A percentile compares a stretch with the other conserved stretches of the same genome.
These are phyloP conservation scores for Orthosia incerta DNA, from an alignment of 2,888 invertebrate genomes.

Conservation along the genomic window DNA sequence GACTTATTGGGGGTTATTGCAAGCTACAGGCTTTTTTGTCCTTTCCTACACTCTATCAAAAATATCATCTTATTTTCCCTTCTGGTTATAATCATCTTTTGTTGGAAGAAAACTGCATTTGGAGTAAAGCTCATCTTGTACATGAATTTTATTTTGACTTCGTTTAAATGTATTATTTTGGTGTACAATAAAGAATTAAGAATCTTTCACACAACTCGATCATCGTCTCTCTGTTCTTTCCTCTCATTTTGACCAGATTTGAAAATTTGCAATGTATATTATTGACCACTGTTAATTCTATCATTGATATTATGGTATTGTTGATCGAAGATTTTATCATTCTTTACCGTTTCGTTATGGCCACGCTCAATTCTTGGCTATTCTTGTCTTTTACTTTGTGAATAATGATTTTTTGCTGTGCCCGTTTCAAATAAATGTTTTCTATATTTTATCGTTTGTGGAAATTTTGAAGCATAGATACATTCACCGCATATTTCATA, in stretches of 20 bases:
- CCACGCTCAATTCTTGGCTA: not conserved
- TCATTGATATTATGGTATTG: not conserved
- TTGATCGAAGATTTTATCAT: not conserved
- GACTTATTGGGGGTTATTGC: too few relatives aligned
- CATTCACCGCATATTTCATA: constrained; percentile 7
- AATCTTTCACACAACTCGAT: not conserved
- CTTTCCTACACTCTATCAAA: not conserved
- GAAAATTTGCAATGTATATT: not conserved
- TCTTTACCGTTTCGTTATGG: not conserved
- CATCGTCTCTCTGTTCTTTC: not conserved
- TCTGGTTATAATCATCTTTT: not conserved
- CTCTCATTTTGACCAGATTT: too few relatives aligned
- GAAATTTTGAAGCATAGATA: not conserved
- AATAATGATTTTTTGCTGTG: not conserved
- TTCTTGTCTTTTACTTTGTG: too few relatives aligned
- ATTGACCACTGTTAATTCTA: not conserved
- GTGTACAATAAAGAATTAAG: too few relatives aligned
- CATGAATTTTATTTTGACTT: too few relatives aligned
- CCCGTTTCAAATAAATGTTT: not conserved
- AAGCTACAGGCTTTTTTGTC: too few relatives aligned
- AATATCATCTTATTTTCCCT: not conserved
- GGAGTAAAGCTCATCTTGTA: too few relatives aligned
- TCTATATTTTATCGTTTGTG: not conserved
- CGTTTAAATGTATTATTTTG: too few relatives aligned
- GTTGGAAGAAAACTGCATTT: too few relatives aligned